Conservation (phyloP, 1,140 invertebrate species). For the Fragariocoptes setiger region DNA sequence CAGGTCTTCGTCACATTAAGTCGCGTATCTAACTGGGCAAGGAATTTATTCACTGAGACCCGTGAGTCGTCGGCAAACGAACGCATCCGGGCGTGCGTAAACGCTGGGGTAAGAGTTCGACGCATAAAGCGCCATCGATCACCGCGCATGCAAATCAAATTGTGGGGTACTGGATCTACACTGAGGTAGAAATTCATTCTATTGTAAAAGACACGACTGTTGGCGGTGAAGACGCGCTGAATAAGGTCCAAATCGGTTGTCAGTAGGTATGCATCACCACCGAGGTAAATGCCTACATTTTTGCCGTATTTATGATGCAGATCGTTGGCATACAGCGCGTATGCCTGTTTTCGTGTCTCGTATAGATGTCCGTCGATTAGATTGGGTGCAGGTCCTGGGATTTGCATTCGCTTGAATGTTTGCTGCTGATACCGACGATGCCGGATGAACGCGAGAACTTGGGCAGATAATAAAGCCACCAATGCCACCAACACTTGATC, state of each 20-base stretch:
- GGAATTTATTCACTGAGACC: neutral
- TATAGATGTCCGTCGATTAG: neutral
- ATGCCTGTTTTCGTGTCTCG: neutral
- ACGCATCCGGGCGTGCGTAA: neutral
- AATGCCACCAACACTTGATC: no score
- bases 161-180: neutral
- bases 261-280: neutral
- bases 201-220: constrained; percentile 2
- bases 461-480: no score
- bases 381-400: neutral
- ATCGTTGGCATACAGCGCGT: neutral
- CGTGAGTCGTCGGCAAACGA: neutral
- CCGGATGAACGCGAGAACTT: neutral
- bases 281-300: constrained; percentile 1
- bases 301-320: neutral
- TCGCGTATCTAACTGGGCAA: neutral
- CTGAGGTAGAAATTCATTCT: neutral
- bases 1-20: neutral
- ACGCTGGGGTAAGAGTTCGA: constrained; percentile 1
- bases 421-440: neutral
- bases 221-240: constrained; percentile 13
- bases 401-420: constrained; percentile 2
- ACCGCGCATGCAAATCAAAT: neutral
- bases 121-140: constrained; percentile 2
- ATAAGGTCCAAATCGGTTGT: neutral